Conservation (phyloP, 2,888 invertebrate species). For the Drosophila pseudotalamancana region DNA sequence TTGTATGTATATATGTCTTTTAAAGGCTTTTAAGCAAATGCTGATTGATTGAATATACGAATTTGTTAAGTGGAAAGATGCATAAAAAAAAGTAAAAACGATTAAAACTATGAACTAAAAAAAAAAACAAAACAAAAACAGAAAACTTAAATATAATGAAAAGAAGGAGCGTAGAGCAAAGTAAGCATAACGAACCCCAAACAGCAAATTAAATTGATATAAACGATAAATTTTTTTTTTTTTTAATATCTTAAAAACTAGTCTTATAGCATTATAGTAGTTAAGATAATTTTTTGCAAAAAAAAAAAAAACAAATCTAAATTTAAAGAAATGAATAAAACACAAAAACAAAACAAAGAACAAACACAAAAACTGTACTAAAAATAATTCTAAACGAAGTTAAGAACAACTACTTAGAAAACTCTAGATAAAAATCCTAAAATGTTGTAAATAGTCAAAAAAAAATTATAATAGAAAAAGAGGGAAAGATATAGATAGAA, state of each 20-base stretch:
- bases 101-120: not conserved
- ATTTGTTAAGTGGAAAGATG: conserved; percentile 9
- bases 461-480: not conserved
- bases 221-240: conserved; percentile 48
- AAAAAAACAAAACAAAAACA: not conserved
- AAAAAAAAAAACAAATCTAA: conserved; percentile 17
- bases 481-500: conserved; percentile 1
- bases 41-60: conserved; percentile 6
- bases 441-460: not conserved
- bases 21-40: not conserved
- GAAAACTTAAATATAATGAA: not conserved
- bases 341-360: not conserved
- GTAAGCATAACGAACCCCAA: too few relatives aligned
- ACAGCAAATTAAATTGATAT: conserved; percentile 13
- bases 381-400: conserved; percentile 32
- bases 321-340: conserved; percentile 26
- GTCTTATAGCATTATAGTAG: conserved; percentile 68
- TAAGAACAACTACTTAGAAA: not conserved
- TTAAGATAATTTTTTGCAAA: conserved; percentile 57
- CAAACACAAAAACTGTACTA: conserved; percentile 10
- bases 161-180: not conserved
- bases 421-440: conserved; percentile 1
- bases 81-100: not conserved
- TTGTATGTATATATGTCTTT: not conserved
- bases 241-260: conserved; percentile 61